Evolutionary conservation across 2,888 invertebrate genomes (phyloP), one percentile per base, ranked within the genome.

Genomic region (Andrena trimmerana): DNA sequence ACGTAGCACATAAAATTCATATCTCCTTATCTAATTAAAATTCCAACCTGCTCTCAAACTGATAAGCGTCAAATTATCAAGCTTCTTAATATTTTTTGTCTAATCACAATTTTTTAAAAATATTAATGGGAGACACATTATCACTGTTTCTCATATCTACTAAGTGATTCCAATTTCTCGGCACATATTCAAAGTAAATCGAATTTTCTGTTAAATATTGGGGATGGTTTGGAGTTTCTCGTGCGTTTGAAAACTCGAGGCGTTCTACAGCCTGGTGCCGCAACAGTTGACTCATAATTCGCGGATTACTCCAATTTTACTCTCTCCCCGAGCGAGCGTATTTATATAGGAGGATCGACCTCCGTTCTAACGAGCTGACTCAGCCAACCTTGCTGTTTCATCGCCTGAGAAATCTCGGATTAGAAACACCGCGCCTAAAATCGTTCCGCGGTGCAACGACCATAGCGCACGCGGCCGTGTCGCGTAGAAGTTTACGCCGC

Each of bases 371-470:
- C 81, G 74, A 79, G 81, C 78, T 81, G 79, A 81, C 65, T 81
- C 83, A 83, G 76, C 81, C 50, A 62, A 77, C 54, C 76, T 69
- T 76, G 65, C 62, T 65, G 72, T 65, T 52, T 66, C 76, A 72
- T 81, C 76, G 81, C 31, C 62, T 52, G 81, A 70, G 81, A 77
- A 73, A 77, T 81, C 81, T 72, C 73, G 73, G 69, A 81, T 81
- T 77, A 81, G 76, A 81, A 57, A 81, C 72, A 50, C 67, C 57
- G n/a, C 65, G 71, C 71, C 71, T 75, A 80, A 75, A 82, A 72
- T 76, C 76, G 82, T 48, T 65, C 29, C 54, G 42, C 66, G 71
- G 74, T 76, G 75, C 80, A 75, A 82, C 71, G 70, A 65, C 75
- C 79, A 80, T 75, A 80, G 67, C 67, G 78, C 50, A 62, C 63